Evolutionary conservation across 1,140 invertebrate species (phyloP).

Genomic region (Adoxophyes honmai): DNA sequence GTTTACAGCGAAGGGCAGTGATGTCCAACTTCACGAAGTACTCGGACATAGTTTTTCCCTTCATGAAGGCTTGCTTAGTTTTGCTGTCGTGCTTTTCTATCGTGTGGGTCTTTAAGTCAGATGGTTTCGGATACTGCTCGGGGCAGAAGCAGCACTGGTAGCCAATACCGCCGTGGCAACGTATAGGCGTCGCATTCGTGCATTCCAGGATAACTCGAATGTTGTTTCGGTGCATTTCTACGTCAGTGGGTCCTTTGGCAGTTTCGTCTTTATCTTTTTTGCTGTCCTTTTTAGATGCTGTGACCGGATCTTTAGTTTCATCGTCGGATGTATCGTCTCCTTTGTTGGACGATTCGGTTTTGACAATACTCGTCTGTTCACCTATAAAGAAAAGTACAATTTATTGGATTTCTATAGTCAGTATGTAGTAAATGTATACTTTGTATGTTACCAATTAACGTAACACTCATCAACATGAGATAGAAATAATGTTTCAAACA

Average conservation of each 20-base stretch:
- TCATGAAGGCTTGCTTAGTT: conserved; percentile 2
- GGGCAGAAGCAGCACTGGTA: conserved; percentile 28
- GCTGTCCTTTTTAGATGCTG: not conserved
- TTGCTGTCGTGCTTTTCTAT: conserved; percentile 20
- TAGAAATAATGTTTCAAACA: no score
- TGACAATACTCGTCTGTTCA: not conserved
- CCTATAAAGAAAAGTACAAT: conserved; percentile 19
- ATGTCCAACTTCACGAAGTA: conserved; percentile 28
- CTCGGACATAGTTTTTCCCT: conserved; percentile 1
- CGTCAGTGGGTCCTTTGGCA: conserved; percentile 12
- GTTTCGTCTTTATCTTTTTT: conserved; percentile 1
- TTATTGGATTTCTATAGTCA: not conserved
- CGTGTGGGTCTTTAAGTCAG: conserved; percentile 28
- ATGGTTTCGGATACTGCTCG: conserved; percentile 16
- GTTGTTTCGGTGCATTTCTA: conserved; percentile 27
- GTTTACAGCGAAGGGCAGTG: conserved; percentile 29
- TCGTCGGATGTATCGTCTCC: not conserved
- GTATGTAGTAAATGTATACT: no score
- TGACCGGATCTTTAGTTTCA: not conserved
- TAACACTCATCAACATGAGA: no score
- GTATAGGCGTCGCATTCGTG: conserved; percentile 28
- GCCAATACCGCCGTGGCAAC: conserved; percentile 13
- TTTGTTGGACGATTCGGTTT: conserved; percentile 5
- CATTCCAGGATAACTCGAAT: conserved; percentile 21
- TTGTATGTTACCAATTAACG: no score